phyloP scores from a whole-genome alignment of 2,888 invertebrate species.

The Heliconius aoede region DNA sequence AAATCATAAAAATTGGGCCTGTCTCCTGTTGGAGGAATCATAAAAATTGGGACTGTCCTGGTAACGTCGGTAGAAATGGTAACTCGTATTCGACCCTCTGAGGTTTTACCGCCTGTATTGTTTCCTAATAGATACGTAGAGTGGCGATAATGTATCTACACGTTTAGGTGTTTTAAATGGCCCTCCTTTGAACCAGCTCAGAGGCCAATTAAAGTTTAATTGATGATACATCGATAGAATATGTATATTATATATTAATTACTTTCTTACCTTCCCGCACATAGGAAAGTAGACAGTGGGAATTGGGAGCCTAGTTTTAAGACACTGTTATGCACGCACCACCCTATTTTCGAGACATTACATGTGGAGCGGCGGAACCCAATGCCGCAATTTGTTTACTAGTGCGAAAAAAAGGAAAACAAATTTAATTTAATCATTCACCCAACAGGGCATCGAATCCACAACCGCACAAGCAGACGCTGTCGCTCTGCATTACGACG shows the following conservation, averaged over 20 bases:
- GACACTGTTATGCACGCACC: background rate
- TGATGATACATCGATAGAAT: background rate
- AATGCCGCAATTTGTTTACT: background rate
- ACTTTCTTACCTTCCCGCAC: background rate
- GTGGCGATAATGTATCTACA: constrained; percentile 13
- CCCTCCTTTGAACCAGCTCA: background rate
- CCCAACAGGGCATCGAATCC: too few species aligned
- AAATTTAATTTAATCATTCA: background rate
- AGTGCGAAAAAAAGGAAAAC: background rate
- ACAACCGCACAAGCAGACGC: background rate
- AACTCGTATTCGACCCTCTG: constrained; percentile 5
- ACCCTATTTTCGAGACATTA: background rate
- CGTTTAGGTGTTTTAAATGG: constrained; percentile 19
- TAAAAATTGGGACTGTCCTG: background rate
- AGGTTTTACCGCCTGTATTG: constrained; percentile 23
- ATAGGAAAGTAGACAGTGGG: background rate
- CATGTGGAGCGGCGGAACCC: background rate
- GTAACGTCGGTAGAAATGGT: background rate
- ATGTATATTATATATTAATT: background rate
- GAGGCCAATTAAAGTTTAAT: background rate
- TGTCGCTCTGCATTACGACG: too few species aligned
- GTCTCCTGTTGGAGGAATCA: background rate
- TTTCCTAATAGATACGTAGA: constrained; percentile 22
- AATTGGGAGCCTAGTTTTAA: background rate
- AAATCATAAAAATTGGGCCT: too few species aligned